Base-by-base conservation (phyloP, 30 jellyfish, hydroid and myxozoan genomes). In the Mastigias papua region DNA sequence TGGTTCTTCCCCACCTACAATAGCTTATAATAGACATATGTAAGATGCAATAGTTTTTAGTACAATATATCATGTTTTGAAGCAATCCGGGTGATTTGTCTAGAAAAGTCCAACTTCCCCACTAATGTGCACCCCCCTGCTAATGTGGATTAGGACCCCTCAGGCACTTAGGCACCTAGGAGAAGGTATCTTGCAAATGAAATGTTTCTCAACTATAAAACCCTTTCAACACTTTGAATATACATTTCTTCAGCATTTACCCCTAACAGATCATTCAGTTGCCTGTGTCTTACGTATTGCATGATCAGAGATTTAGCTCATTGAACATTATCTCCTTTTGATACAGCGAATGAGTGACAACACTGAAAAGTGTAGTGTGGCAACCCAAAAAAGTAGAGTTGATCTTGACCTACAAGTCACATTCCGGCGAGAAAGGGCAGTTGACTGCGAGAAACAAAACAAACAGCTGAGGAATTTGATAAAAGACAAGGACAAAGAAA, bases 311-410 rank as follows among this genome's bases (percentile, higher is more conserved):
- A 57, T 57, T 25, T 57, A 57, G 21, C 31, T 63, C 75, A 5
- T 63, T 8, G 34, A 63, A 63, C 31, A 63, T 63, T 20, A 63
- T 7, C 75, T 63, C 54, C 31, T 63, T 63, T 63, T 63, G 28
- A 63, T 63, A 31, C 75, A 19, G 75, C 75, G 75, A 63, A 63
- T 63, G 75, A 63, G 75, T 20, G 75, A 63, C 28, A 16, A 63
- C 34, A 63, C 20, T 63, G 75, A 63, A 63, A 63, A 63, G 75
- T 63, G 75, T 20, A 63, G 34, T 63, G 75, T 63, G 75, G 75
- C 75, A 63, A 5, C 75, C 31, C 75, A 63, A 63, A 63, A 3
- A 63, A 63, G 7, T 63, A 33, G 27, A 63, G 75, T 63, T 63
- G 75, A 63, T 63, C 75, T 63, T 63, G 75, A n/a, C 17, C 42